Evolutionary conservation across 1,140 invertebrate species (phyloP).

Genomic region (Calosoma granatense): DNA sequence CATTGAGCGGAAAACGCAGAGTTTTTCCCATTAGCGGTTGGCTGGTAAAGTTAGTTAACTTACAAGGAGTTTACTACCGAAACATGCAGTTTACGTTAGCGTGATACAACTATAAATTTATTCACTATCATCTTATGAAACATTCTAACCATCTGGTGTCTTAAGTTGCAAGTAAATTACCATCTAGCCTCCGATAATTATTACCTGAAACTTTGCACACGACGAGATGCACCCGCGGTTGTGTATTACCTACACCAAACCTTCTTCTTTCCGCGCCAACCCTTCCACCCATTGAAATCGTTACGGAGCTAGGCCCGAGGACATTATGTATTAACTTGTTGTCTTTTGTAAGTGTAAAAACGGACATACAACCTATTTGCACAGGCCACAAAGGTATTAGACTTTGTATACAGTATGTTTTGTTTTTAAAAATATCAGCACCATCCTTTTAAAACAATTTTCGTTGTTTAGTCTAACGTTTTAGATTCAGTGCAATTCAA

Average conservation of each 20-base stretch:
- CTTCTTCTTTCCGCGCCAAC: background rate
- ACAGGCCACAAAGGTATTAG: background rate
- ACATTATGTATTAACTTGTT: background rate
- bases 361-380: background rate
- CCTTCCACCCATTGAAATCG: background rate
- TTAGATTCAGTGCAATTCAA: no score
- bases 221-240: no score
- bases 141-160: background rate
- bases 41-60: no score
- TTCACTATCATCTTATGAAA: background rate
- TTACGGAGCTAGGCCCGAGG: no score
- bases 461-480: no score
- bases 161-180: conserved; percentile 3
- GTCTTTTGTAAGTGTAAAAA: background rate
- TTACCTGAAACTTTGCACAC: conserved; percentile 1
- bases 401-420: no score
- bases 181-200: background rate
- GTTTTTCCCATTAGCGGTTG: no score
- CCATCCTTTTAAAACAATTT: no score
- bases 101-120: conserved; percentile 1
- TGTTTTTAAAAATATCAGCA: no score
- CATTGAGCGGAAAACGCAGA: no score
- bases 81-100: background rate
- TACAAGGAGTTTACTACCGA: no score
- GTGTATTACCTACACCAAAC: background rate